Evolutionary conservation across 2,888 invertebrate species (phyloP), one percentile per base, ranked within the genome.

Genomic region (Stenchaetothrips biformis): DNA sequence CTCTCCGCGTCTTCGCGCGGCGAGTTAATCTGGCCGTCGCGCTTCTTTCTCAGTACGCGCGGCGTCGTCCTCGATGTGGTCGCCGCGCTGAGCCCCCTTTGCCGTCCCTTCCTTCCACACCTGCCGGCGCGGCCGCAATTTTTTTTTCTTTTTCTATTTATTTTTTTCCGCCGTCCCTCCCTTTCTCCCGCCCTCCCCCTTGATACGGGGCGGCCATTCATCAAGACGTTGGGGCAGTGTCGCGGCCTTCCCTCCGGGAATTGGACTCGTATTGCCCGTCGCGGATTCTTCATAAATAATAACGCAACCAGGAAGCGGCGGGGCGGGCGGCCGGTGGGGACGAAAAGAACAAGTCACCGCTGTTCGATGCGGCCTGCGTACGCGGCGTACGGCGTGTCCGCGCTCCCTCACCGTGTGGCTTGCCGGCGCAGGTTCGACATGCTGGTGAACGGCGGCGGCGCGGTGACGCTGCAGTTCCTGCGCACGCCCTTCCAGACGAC

Each of bases 351-450:
- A 37, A 37, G 37, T 37, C 37, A 37, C 37, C 37, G 37, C 4
- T 37, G 37, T 37, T 37, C 37, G 37, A 37, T 37, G 37, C 37
- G 37, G 37, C 1, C 37, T 37, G 37, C 37, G 37, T 37, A n/a
- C n/a, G n/a, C n/a, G n/a, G n/a, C 37, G 37, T n/a, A 37, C 37
- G 1, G 37, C 37, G 37, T 37, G 37, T 4, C 37, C 37, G 37
- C 37, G 37, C 37, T 37, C 37, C 37, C 37, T 37, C 37, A 37
- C 37, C 4, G 37, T 37, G 37, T 37, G 37, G 37, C 37, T 53
- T 53, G 82, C n/a, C n/a, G n/a, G n/a, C n/a, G n/a, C 87, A 98
- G 98, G 94, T 99, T 99, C 90, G 99, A 99, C 89, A 94, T 99
- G 81, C 89, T 99, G 85, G 98, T 99, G 82, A 99, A 99, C 88